Evolutionary conservation across 2,888 invertebrate genomes (phyloP).

Genomic region (Drosophila anomelani): DNA sequence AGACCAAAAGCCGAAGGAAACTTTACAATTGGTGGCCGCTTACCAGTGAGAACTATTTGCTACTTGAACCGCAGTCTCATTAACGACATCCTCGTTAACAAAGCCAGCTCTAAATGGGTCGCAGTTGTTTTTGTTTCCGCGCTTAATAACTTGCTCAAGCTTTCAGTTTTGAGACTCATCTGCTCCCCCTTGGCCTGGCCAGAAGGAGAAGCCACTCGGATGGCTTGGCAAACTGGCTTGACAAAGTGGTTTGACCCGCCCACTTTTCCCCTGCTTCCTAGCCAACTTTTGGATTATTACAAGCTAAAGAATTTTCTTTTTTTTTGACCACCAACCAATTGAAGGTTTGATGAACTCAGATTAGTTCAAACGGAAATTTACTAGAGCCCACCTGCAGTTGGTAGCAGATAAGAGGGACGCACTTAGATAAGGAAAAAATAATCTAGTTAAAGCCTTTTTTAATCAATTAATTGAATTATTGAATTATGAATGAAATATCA

Average conservation of each 20-base stretch:
- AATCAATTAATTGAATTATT: not conserved
- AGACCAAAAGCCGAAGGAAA: slow-evolving; percentile 12
- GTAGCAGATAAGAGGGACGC: not conserved
- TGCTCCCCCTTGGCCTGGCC: slow-evolving; percentile 2
- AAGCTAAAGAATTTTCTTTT: slow-evolving; percentile 4
- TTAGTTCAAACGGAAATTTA: not conserved
- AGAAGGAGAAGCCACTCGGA: slow-evolving; percentile 16
- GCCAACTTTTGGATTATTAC: slow-evolving; percentile 19
- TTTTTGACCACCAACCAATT: slow-evolving; percentile 16
- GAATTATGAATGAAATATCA: not conserved
- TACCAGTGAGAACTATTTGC: slow-evolving; percentile 28
- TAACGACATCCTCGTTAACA: slow-evolving; percentile 50
- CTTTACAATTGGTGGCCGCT: slow-evolving; percentile 16
- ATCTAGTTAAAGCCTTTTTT: not conserved
- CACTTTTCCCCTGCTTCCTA: slow-evolving; percentile 1
- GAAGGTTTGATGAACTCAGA: slow-evolving; percentile 13
- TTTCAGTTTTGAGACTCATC: slow-evolving; percentile 29
- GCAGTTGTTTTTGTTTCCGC: slow-evolving; percentile 40
- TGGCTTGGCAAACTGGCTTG: slow-evolving; percentile 29
- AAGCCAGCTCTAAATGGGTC: slow-evolving; percentile 50
- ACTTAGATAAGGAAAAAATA: not conserved
- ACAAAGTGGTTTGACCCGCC: slow-evolving; percentile 14
- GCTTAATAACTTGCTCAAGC: slow-evolving; percentile 47
- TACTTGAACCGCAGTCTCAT: slow-evolving; percentile 43
- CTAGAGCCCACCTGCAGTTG: not conserved